These are phyloP conservation scores for Scomber japonicus DNA, from an alignment of 2,113 vertebrate species.

Conservation along the genomic window DNA sequence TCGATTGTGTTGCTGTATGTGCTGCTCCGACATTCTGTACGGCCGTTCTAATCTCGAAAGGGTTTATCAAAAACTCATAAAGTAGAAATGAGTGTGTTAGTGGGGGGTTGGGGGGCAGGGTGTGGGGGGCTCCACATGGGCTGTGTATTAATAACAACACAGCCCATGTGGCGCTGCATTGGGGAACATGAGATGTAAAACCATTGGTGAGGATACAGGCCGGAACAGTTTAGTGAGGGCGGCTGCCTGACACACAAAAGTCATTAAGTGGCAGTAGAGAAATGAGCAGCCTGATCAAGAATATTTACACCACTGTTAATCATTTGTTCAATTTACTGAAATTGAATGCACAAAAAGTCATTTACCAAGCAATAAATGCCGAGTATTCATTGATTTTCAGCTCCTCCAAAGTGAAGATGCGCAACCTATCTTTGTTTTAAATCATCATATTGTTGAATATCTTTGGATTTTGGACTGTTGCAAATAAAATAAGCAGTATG, in stretches of 20 bases:
- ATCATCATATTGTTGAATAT: neutral
- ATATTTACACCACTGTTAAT: neutral
- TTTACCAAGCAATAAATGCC: neutral
- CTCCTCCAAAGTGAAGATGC: neutral
- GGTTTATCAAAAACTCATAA: slow-evolving; percentile 53
- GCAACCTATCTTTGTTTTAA: neutral
- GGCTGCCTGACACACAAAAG: slow-evolving; percentile 2
- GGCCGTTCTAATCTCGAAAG: slow-evolving; percentile 57
- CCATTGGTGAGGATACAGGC: slow-evolving; percentile 6
- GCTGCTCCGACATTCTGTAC: slow-evolving; percentile 42
- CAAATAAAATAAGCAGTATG: too few relatives aligned
- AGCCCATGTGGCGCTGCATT: slow-evolving; percentile 21
- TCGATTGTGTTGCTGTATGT: slow-evolving; percentile 35
- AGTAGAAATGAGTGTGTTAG: slow-evolving; percentile 6
- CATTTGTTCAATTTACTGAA: neutral
- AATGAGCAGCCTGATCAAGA: neutral
- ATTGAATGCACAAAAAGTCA: neutral
- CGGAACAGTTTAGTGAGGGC: neutral
- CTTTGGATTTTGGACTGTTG: neutral
- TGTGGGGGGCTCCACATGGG: slow-evolving; percentile 34
- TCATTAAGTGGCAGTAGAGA: neutral
- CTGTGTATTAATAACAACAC: slow-evolving; percentile 54
- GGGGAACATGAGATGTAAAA: slow-evolving; percentile 30
- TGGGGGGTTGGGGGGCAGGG: slow-evolving; percentile 16
- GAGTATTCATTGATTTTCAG: neutral